Evolutionary conservation across 2,113 vertebrate genomes (phyloP).

Genomic region (Argyrosomus japonicus): DNA sequence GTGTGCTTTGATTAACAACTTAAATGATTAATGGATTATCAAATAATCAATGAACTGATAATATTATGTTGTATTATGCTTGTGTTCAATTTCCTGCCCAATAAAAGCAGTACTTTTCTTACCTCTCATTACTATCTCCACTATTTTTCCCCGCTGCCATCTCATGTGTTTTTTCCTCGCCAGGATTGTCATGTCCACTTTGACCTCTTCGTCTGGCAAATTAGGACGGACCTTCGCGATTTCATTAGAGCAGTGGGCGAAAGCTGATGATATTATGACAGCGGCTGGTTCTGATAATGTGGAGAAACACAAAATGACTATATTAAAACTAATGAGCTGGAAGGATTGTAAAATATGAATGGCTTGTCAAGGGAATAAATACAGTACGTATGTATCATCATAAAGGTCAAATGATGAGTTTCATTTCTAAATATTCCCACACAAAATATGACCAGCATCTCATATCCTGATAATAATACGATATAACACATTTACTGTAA

Average conservation of each 20-base stretch:
- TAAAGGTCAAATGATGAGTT: background rate
- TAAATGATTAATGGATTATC: background rate
- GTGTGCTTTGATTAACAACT: background rate
- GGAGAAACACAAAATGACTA: background rate
- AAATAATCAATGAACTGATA: too few relatives aligned
- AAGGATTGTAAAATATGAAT: background rate
- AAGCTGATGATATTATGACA: conserved; percentile 32
- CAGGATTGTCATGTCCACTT: conserved; percentile 88
- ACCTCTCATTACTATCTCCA: conserved; percentile 89
- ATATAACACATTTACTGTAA: too few relatives aligned
- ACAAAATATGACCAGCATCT: background rate
- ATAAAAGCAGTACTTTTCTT: conserved; percentile 10
- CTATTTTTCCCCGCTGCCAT: conserved; percentile 91
- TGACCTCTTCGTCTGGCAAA: conserved; percentile 86
- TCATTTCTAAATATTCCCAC: background rate
- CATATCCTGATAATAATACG: too few relatives aligned
- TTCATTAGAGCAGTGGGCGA: conserved; percentile 39
- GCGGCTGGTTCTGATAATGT: background rate
- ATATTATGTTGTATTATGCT: too few relatives aligned
- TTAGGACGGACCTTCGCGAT: conserved; percentile 35
- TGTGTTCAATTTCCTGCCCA: background rate
- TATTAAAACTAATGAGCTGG: background rate
- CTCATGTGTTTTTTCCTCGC: conserved; percentile 89
- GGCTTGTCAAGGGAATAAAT: background rate
- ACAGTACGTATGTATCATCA: background rate